A percentile compares a stretch with the other conserved stretches of the same genome.
These are phyloP conservation scores for Tenualosa ilisha DNA, from an alignment of 2,797 vertebrate genomes.

Conservation along the genomic window DNA sequence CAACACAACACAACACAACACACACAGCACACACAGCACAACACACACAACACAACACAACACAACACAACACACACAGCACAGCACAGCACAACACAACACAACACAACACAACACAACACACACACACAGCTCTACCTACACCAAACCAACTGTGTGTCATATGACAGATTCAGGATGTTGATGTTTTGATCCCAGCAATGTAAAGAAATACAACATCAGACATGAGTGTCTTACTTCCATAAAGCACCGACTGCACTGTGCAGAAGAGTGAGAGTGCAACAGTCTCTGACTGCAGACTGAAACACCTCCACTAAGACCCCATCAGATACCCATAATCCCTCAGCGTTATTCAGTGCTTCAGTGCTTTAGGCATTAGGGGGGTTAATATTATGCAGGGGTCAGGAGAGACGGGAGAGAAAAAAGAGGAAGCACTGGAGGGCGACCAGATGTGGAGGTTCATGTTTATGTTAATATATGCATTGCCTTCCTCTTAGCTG, in stretches of 20 bases:
- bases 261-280: background rate
- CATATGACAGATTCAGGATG: background rate
- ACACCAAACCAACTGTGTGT: background rate
- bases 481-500: background rate
- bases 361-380: background rate
- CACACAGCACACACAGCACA: no score
- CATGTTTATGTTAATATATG: background rate
- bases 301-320: background rate
- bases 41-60: background rate
- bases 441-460: background rate
- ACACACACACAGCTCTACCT: background rate
- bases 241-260: background rate
- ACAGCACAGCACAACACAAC: no score
- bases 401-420: background rate
- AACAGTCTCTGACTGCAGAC: no score
- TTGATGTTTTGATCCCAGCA: background rate
- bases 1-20: background rate
- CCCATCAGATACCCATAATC: background rate
- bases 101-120: background rate
- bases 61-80: no score
- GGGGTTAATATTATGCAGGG: background rate
- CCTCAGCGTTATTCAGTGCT: background rate
- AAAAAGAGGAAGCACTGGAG: background rate
- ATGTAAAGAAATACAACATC: background rate
- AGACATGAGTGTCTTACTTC: background rate